Base-by-base conservation (phyloP, 2,888 invertebrate species). In the Chymomyza caudatula region DNA sequence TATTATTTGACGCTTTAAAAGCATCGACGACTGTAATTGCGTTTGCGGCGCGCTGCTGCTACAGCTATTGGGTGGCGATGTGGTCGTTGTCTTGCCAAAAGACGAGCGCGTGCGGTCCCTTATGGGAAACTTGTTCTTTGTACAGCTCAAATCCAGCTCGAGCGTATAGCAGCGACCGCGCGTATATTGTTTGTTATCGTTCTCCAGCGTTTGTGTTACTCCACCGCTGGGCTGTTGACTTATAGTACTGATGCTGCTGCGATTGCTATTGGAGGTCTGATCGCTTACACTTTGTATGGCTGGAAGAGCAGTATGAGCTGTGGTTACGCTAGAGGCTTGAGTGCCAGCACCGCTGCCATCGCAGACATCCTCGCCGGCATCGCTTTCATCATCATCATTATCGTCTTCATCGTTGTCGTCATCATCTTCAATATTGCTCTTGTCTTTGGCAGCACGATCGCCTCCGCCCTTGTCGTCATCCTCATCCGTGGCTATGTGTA, bases 81-180 rank as follows among this genome's bases (percentile, higher is more conserved):
- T 53, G 43, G 55, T 22, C 47, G 60, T 22, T 13, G 63, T 11
- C 23, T 19, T 15, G 17, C 19, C 29, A 37, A 37, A 37, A 3
- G 29, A 47, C n/a, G 13, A n/a, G 4, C 76, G 77, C 60, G 67
- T 78, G 55, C 91, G 88, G 76, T 90, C 89, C 65, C 89, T 91
- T 73, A 92, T 92, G 73, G 92, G 92, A 90, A 92, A 92, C 88
- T 92, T 92, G 86, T 92, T 92, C 76, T 92, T 92, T 74, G 92
- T 92, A 87, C 92, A 92, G 69, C 92, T 92, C 69, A 92, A 89
- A 84, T 92, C 92, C 75, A 92, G 87, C 69, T 90, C 90, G 20
- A 90, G 73, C 42, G 90, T 90, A 71, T 90, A 88, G 69, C 90
- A 91, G 19, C 91, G 89, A 20, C 89, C 90, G 42, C 90, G 79